Percentiles rank a stretch among this genome's conserved stretches.
These are phyloP conservation scores for Labia minor DNA, from an alignment of 2,888 invertebrate genomes.

Conservation along the genomic window DNA sequence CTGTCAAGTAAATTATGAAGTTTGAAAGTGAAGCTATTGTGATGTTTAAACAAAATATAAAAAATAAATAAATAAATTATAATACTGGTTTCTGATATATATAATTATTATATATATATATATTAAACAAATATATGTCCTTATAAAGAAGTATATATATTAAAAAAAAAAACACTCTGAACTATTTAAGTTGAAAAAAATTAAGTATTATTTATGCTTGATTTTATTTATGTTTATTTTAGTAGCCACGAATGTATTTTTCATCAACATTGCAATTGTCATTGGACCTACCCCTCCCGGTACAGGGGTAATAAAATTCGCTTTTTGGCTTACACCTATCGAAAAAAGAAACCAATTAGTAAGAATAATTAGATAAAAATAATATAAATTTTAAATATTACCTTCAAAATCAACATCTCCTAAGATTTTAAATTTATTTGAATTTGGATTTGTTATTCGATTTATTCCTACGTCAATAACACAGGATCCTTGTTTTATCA, in stretches of 20 bases:
- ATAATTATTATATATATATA: too few species aligned
- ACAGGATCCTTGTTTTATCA: slow-evolving; percentile 81
- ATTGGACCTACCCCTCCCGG: slow-evolving; percentile 90
- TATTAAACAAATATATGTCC: too few species aligned
- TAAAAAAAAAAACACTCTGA: too few species aligned
- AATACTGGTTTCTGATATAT: too few species aligned
- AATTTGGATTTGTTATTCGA: slow-evolving; percentile 47
- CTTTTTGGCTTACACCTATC: slow-evolving; percentile 62
- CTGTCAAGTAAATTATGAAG: too few species aligned
- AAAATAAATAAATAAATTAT: too few species aligned
- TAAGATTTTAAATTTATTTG: slow-evolving; percentile 57
- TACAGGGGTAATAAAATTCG: slow-evolving; percentile 78
- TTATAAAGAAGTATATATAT: too few species aligned
- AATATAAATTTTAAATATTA: slow-evolving; percentile 31
- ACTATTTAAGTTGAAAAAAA: too few species aligned
- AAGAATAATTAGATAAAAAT: slow-evolving; percentile 13
- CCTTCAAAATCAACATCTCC: slow-evolving; percentile 85
- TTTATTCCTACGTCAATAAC: slow-evolving; percentile 84
- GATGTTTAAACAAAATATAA: too few species aligned
- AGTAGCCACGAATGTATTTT: slow-evolving; percentile 72
- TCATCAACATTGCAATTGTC: slow-evolving; percentile 90
- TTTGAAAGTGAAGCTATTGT: too few species aligned
- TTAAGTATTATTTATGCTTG: too few species aligned
- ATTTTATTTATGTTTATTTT: too few species aligned
- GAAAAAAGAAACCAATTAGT: slow-evolving; percentile 27